phyloP scores from a whole-genome alignment of 2,113 vertebrate species.

The Hippocampus barbouri region DNA sequence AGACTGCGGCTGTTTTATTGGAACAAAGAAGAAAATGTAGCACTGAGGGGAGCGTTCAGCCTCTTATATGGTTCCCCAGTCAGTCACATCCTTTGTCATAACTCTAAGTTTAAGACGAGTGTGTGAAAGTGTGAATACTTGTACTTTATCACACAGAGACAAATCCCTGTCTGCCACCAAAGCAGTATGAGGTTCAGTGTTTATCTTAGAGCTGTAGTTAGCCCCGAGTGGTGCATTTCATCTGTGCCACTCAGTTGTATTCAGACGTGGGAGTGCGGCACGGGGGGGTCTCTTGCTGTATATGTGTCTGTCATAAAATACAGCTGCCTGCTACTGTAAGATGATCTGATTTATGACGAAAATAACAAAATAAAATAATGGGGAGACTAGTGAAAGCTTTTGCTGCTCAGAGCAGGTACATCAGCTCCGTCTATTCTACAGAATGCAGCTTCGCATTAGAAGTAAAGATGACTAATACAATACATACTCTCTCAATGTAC shows the following conservation, averaged over 20 bases:
- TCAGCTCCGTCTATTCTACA: conserved; percentile 41
- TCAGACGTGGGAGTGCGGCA: conserved; percentile 48
- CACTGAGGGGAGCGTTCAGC: background rate
- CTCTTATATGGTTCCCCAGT: conserved; percentile 2
- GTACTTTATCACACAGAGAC: conserved; percentile 28
- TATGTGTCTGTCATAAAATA: conserved; percentile 49
- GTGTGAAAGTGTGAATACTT: conserved; percentile 12
- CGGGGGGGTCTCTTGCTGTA: conserved; percentile 47
- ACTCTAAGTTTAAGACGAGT: background rate
- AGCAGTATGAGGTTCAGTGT: conserved; percentile 45
- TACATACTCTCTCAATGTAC: too few species aligned
- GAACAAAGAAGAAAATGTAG: conserved; percentile 15
- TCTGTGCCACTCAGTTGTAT: conserved; percentile 52
- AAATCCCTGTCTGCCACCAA: conserved; percentile 40
- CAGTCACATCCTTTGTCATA: conserved; percentile 3
- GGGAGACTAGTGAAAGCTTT: conserved; percentile 30
- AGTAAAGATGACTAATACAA: background rate
- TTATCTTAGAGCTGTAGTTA: conserved; percentile 61
- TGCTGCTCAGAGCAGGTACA: conserved; percentile 34
- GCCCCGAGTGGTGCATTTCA: conserved; percentile 60
- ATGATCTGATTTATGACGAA: conserved; percentile 56
- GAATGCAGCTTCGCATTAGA: background rate
- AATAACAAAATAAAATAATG: background rate
- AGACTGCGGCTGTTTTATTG: background rate
- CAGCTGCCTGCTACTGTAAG: conserved; percentile 46